Conservation (phyloP, 2,888 invertebrate species). For the Mantis religiosa region DNA sequence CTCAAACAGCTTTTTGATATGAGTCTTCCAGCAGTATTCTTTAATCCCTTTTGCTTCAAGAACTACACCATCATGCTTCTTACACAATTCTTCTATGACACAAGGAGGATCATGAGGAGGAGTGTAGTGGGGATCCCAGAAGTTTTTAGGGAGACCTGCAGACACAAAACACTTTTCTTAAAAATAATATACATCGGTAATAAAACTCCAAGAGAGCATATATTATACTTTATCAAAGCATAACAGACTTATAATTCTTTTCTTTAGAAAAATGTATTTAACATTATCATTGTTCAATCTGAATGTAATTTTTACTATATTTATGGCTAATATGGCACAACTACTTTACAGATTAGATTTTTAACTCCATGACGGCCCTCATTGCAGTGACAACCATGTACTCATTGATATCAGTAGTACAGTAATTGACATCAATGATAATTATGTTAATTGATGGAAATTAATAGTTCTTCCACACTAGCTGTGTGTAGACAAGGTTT, state of each 20-base stretch:
- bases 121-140: conserved; percentile 54
- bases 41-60: conserved; percentile 89
- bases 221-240: not conserved
- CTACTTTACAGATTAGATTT: too few relatives aligned
- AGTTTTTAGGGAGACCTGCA: conserved; percentile 68
- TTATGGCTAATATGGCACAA: too few relatives aligned
- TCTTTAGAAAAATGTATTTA: too few relatives aligned
- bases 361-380: too few relatives aligned
- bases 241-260: not conserved
- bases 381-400: too few relatives aligned
- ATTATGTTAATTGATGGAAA: too few relatives aligned
- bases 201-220: not conserved
- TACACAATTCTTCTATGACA: conserved; percentile 77
- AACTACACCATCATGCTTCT: conserved; percentile 74
- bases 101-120: conserved; percentile 69
- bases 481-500: too few relatives aligned
- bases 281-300: not conserved
- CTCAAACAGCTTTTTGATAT: conserved; percentile 70
- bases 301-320: not conserved
- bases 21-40: conserved; percentile 78
- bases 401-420: too few relatives aligned
- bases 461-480: too few relatives aligned
- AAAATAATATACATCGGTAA: not conserved
- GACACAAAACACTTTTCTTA: conserved; percentile 13
- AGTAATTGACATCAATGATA: too few relatives aligned